Evolutionary conservation across 2,888 invertebrate species (phyloP).

Genomic region (Synergus laeviventris): DNA sequence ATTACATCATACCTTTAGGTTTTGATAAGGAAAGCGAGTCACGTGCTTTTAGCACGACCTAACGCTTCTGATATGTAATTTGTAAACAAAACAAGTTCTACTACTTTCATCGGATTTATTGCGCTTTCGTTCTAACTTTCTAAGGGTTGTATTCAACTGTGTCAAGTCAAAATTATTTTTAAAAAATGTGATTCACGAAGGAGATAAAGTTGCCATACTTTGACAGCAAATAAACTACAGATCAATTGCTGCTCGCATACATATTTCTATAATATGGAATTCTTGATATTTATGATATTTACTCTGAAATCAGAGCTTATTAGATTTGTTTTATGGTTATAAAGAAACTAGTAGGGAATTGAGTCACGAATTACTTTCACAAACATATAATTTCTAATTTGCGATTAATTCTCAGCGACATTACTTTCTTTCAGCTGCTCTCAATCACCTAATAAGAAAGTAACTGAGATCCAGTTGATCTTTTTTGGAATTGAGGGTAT

Average conservation of each 20-base stretch:
- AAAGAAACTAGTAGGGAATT: background rate
- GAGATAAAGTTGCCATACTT: background rate
- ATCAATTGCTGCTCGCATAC: background rate
- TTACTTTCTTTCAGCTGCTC: conserved; percentile 16
- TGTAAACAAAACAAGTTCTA: conserved; percentile 15
- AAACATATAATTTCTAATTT: conserved; percentile 31
- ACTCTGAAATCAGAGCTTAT: conserved; percentile 7
- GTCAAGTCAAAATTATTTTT: background rate
- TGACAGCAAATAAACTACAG: background rate
- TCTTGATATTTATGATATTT: too few species aligned
- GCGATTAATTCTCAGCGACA: conserved; percentile 13
- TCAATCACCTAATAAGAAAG: conserved; percentile 6
- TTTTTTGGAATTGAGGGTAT: background rate
- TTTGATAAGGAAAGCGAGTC: conserved; percentile 21
- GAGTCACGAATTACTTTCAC: conserved; percentile 27
- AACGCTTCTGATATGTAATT: background rate
- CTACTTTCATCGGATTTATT: background rate
- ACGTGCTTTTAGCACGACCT: conserved; percentile 17
- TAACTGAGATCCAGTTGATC: background rate
- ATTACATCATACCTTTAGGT: conserved; percentile 6
- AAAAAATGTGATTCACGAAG: background rate
- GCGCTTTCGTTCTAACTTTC: background rate
- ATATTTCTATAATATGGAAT: background rate
- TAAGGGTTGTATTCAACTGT: background rate
- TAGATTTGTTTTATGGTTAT: background rate